Evolutionary conservation across 2,888 invertebrate genomes (phyloP).

Genomic region (Homarus gammarus): DNA sequence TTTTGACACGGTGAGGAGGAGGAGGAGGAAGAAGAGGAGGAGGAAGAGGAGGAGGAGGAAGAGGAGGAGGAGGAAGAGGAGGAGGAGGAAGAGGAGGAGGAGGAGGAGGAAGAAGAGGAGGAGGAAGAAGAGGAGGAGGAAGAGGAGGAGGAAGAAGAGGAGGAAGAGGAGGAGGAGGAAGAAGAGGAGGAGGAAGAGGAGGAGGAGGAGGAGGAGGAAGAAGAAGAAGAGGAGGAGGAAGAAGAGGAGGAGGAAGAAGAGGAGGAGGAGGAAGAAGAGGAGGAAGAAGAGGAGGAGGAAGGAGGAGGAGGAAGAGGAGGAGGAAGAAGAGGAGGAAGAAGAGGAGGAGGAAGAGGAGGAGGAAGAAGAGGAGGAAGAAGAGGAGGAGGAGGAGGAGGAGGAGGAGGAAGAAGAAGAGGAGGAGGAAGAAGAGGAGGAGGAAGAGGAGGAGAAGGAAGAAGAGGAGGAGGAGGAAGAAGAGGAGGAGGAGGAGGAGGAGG

Average conservation of each 20-base stretch:
- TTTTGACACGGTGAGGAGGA: no score
- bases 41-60: background rate
- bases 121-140: background rate
- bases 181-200: background rate
- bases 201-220: background rate
- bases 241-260: no score
- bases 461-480: background rate
- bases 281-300: background rate
- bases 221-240: background rate
- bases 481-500: background rate
- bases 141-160: background rate
- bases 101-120: background rate
- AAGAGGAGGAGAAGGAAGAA: background rate
- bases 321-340: background rate
- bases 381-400: background rate
- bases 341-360: background rate
- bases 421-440: background rate
- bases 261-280: no score
- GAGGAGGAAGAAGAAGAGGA: no score
- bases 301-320: background rate
- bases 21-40: background rate
- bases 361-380: background rate
- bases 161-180: background rate
- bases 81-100: background rate
- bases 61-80: background rate